Evolutionary conservation across 1,140 invertebrate genomes (phyloP), one percentile per base, ranked within the genome.

Genomic region (Saccostrea echinata): DNA sequence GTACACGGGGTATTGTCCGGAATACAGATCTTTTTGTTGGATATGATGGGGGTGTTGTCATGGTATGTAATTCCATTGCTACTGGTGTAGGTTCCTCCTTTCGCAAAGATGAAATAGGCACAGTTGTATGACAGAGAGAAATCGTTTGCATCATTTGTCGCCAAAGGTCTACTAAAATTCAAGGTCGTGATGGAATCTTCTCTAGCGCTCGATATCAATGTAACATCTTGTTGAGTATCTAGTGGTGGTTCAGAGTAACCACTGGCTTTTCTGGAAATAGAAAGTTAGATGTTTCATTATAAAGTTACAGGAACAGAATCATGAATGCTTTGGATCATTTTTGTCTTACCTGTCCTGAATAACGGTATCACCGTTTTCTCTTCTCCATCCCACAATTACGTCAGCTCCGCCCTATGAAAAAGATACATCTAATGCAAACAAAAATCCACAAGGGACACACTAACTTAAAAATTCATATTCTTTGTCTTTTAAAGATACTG

Each of bases 11-110:
- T 6, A 43, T 43, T 43, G 43, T 43, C 43, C 4, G 43, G 90
- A 76, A 99, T 97, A 95, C 98, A 99, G 84, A 99, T 96, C 88
- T 97, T 96, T 83, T 97, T 95, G 0, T 97, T 95, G 0, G 97
- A 98, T 18, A 98, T 95, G n/a, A 96, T 95, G 0, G 98, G 98
- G 1, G 96, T 96, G 3, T 94, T 94, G 80, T 97, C 96, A 93
- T 99, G 98, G 91, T 98, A 98, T 84, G 96, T 95, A 57, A 98
- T 98, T 91, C 97, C 97, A 94, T 98, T 98, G 93, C 97, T 97
- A 91, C 97, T 97, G 94, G 98, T 98, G 94, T 97, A 98, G 6
- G 94, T 61, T n/a, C 55, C 98, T 12, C 98, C 98, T 93, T 97
- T 96, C 0, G 97, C 97, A 95, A 98, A 99, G 96, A 98, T 97